These are phyloP conservation scores for Tachysurus fulvidraco DNA, from an alignment of 2,113 vertebrate species.

Conservation along the genomic window DNA sequence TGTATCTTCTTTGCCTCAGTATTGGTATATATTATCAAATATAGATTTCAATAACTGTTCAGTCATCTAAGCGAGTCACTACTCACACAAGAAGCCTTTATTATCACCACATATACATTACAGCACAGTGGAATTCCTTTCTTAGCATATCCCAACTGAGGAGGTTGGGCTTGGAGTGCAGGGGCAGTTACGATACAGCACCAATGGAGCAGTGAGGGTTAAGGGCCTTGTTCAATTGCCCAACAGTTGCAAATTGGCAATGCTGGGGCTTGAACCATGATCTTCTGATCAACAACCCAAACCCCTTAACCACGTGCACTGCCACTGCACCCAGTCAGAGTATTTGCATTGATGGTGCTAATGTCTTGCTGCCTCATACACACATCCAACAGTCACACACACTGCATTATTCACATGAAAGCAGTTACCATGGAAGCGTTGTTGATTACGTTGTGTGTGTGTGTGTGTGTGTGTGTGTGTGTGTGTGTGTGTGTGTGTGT, in stretches of 20 bases:
- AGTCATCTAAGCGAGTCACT: neutral
- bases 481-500: neutral
- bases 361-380: neutral
- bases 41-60: neutral
- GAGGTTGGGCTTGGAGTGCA: too few species aligned
- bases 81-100: too few species aligned
- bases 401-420: neutral
- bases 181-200: too few species aligned
- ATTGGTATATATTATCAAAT: neutral
- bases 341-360: neutral
- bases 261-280: too few species aligned
- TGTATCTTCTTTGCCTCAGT: neutral
- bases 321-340: neutral
- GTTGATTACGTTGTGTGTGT: neutral
- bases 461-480: neutral
- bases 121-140: neutral
- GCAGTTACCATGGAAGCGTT: constrained; percentile 5
- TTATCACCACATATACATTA: too few species aligned
- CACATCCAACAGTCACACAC: neutral
- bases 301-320: too few species aligned
- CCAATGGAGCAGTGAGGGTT: too few species aligned
- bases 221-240: too few species aligned
- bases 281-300: too few species aligned
- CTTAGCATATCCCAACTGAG: too few species aligned
- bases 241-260: too few species aligned